Evolutionary conservation across 2,797 vertebrate species (phyloP), one percentile per base, ranked within the genome.

Genomic region (Eulemur mongoz): DNA sequence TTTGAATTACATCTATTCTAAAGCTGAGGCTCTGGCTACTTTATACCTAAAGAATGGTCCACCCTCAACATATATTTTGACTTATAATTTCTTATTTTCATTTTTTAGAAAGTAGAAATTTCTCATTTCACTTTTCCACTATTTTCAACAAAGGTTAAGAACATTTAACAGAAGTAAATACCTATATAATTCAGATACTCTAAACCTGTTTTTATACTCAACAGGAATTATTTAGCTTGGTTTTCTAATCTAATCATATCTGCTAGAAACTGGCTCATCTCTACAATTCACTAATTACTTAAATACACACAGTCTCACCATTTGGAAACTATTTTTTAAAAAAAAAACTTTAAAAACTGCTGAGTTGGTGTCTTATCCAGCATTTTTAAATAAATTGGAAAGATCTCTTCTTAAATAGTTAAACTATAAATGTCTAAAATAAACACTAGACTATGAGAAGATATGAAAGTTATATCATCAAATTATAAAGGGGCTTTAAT

Each of bases 141-240:
- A 12, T 79, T 89, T 95, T 81, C 73, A 92, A 93, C 23, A 91
- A 93, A 82, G 52, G 10, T 85, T 94, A 84, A 92, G 7, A 87
- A 84, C 82, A 92, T 65, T 3, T 86, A 82, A 59, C 25, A 65
- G 32, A 89, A 94, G 57, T 57, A 92, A 90, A 38, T 84, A 70
- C 30, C 59, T 50, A 91, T 13, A 59, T 76, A 89, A 94, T 72
- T 91, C 57, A 91, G 32, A 76, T 8, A 59, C 3, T 50, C 69
- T 89, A 94, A 85, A 70, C 1, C n/a, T 81, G 22, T 45, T 85
- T 91, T 93, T 40, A 83, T 35, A 76, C 35, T 69, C 78, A 79
- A 27, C n/a, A 75, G 45, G 23, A 79, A 86, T 79, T 72, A 78
- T 57, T 79, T 48, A 69, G 12, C 45, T 52, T 94, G 84, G 30